Evolutionary conservation across 1,140 invertebrate species (phyloP), one percentile per base, ranked within the genome.

Genomic region (Cataglyphis hispanica): DNA sequence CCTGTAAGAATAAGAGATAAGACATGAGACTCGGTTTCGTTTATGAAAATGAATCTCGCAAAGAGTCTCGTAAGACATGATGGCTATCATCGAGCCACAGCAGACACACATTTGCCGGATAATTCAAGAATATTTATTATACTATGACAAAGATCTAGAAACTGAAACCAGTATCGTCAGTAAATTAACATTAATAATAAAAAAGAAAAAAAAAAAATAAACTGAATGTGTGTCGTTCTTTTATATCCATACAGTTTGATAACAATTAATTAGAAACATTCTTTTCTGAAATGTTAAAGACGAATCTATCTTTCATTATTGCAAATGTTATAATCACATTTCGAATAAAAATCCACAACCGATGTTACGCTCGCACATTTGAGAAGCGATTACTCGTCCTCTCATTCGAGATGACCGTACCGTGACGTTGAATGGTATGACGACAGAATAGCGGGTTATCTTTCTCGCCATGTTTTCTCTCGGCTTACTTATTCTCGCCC

Each of bases 1-100:
- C 87, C 91, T 91, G 86, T 8, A 89, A 87, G 81, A 90, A 81
- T 80, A 60, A 70, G 46, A 85, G 74, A 72, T 86, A 86, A 69
- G 31, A 19, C 66, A 34, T 56, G 11, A 53, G 61, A 74, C 67
- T 80, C 46, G 22, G 63, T 72, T 72, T 81, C 66, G 78, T 34
- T 53, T 22, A 19, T 53, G 19, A 34, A 60, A 74, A 83, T 61
- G 34, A 83, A 53, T 61, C 78, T 81, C 53, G 78, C 78, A 8
- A 43, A 60, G 31, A 22, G 19, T 25, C n/a, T 53, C 46, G 25
- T 72, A 37, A 60, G 66, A 72, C 78, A 7, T n/a, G 31, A 81
- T 70, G 77, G 31, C 78, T 8, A 37, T 53, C 78, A 61, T 83
- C 19, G 78, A 60, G 56, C 19, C 46, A 27, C 50, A 25, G 27